phyloP scores from a whole-genome alignment of 2,888 invertebrate genomes.

The Parascotia fuliginaria region DNA sequence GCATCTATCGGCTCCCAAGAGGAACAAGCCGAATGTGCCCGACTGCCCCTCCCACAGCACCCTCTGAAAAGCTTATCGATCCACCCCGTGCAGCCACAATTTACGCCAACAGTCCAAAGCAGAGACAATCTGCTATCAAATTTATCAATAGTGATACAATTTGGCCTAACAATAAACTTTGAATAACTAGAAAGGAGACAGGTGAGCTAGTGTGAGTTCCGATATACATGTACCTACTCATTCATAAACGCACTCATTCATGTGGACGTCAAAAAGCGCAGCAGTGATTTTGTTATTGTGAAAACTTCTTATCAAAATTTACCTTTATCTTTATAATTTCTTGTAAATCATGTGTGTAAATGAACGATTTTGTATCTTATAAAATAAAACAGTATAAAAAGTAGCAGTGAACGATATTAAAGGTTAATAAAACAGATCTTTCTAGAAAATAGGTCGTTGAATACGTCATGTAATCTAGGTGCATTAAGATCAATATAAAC shows the following conservation, averaged over 20 bases:
- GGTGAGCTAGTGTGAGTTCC: conserved; percentile 60
- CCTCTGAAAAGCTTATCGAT: conserved; percentile 72
- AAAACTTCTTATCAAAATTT: conserved; percentile 6
- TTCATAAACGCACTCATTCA: conserved; percentile 59
- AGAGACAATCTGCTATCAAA: conserved; percentile 62
- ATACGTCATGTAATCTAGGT: conserved; percentile 49
- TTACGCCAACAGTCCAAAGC: conserved; percentile 70
- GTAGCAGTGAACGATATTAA: conserved; percentile 46
- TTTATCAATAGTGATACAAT: conserved; percentile 56
- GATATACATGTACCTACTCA: conserved; percentile 35
- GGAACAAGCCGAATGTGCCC: conserved; percentile 53
- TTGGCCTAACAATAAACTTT: conserved; percentile 58
- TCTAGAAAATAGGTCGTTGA: conserved; percentile 69
- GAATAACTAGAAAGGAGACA: conserved; percentile 33
- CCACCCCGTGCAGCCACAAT: conserved; percentile 60
- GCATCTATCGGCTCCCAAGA: conserved; percentile 68
- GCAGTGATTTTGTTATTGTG: conserved; percentile 47
- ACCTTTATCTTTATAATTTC: conserved; percentile 21
- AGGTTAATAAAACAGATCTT: conserved; percentile 51
- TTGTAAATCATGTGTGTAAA: neutral
- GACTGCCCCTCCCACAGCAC: conserved; percentile 42
- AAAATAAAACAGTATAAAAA: conserved; percentile 29
- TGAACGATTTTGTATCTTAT: neutral
- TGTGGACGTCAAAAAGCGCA: conserved; percentile 63
- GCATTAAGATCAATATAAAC: conserved; percentile 34